phyloP scores from a whole-genome alignment of 2,888 invertebrate species.

The Poecilobothrus nobilitatus region DNA sequence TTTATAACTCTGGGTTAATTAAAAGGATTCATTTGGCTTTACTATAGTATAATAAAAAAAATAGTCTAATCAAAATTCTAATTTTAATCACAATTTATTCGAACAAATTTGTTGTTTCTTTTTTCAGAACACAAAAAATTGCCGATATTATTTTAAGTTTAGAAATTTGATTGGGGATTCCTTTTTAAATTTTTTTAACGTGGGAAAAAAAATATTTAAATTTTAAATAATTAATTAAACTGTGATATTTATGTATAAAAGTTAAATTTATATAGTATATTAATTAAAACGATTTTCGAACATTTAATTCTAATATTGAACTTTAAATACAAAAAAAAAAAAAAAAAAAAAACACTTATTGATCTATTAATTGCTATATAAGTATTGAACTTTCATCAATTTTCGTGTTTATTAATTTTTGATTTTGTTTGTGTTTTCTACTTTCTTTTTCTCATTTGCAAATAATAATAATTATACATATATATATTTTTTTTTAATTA shows the following conservation, averaged over 20 bases:
- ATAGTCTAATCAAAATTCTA: too few relatives aligned
- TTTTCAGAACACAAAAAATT: neutral
- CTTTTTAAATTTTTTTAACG: too few relatives aligned
- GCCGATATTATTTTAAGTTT: neutral
- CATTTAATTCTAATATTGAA: too few relatives aligned
- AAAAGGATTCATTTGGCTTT: too few relatives aligned
- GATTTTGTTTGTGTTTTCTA: neutral
- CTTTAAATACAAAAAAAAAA: neutral
- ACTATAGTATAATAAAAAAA: too few relatives aligned
- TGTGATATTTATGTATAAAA: slow-evolving; percentile 1
- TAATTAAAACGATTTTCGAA: too few relatives aligned
- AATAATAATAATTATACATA: neutral
- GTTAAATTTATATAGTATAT: too few relatives aligned
- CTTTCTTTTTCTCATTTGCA: neutral
- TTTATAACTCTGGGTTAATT: too few relatives aligned
- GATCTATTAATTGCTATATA: neutral
- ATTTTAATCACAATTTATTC: neutral
- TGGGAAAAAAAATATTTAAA: too few relatives aligned
- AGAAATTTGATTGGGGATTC: too few relatives aligned
- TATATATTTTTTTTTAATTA: neutral
- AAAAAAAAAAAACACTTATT: neutral
- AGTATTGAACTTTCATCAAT: too few relatives aligned
- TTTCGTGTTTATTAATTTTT: neutral
- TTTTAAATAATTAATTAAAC: neutral
- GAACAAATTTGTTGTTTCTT: neutral